These are phyloP conservation scores for Euura lappo DNA, from an alignment of 1,140 invertebrate species.

Conservation along the genomic window DNA sequence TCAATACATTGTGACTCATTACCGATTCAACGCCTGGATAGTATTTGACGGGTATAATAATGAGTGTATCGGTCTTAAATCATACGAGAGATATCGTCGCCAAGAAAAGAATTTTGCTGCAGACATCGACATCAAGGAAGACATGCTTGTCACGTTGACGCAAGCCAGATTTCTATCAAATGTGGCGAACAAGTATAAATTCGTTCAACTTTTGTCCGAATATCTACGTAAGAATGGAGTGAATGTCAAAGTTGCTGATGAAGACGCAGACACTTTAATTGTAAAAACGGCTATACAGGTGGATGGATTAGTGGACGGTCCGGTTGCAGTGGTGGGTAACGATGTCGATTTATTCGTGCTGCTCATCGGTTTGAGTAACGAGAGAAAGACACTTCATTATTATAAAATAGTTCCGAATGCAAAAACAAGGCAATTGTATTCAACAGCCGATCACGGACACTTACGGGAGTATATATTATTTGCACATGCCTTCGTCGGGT, in stretches of 20 bases:
- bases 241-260: background rate
- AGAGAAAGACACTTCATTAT: conserved; percentile 16
- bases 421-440: conserved; percentile 15
- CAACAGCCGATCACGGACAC: background rate
- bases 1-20: conserved; percentile 12
- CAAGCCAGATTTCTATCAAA: conserved; percentile 23
- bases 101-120: conserved; percentile 15
- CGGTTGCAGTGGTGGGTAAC: conserved; percentile 18
- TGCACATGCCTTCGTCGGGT: conserved; percentile 25
- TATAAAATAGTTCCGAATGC: conserved; percentile 1
- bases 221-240: conserved; percentile 11
- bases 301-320: background rate
- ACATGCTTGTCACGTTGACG: conserved; percentile 8
- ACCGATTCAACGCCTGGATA: conserved; percentile 11
- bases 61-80: conserved; percentile 19
- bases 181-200: conserved; percentile 19
- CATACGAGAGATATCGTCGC: conserved; percentile 23
- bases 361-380: conserved; percentile 4
- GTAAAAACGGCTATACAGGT: conserved; percentile 19
- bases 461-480: conserved; percentile 25
- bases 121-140: conserved; percentile 18
- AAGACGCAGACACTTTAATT: conserved; percentile 20
- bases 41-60: conserved; percentile 23
- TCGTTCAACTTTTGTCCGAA: conserved; percentile 12
- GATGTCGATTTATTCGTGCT: conserved; percentile 29